Evolutionary conservation across 1,140 invertebrate genomes (phyloP).

Genomic region (Rhopalosiphum padi): DNA sequence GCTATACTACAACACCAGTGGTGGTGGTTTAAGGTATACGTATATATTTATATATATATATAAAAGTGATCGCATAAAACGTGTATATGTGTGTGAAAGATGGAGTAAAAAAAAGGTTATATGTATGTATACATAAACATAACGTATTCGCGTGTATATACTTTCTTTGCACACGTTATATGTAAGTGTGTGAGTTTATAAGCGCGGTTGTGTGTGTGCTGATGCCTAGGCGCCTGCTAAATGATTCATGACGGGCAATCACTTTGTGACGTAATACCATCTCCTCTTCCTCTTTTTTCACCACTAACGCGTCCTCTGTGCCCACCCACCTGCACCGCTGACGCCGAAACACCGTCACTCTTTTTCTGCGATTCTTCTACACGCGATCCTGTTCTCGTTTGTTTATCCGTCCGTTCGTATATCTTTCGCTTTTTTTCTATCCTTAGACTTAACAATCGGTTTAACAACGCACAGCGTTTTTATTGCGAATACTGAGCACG

Average conservation of each 20-base stretch:
- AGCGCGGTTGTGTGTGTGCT: no score
- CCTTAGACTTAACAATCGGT: neutral
- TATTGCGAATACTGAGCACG: no score
- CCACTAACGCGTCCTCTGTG: neutral
- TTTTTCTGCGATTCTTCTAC: neutral
- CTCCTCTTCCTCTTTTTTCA: neutral
- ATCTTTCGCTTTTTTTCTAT: neutral
- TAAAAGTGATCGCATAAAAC: neutral
- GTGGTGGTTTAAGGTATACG: neutral
- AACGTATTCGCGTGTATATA: neutral
- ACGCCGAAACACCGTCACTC: neutral
- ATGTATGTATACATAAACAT: constrained; percentile 38
- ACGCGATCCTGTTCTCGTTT: neutral
- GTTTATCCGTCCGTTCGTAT: neutral
- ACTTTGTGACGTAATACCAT: constrained; percentile 48
- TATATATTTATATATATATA: neutral
- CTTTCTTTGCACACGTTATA: neutral
- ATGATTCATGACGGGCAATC: constrained; percentile 57
- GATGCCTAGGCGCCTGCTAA: constrained; percentile 49
- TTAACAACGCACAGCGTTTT: neutral
- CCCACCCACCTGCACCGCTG: neutral
- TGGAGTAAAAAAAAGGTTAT: neutral
- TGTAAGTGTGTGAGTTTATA: neutral
- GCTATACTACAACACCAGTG: neutral
- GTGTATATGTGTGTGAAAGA: neutral